These are phyloP conservation scores for Ricordea florida DNA, from an alignment of 92 coral and sea anemone genomes.

Conservation along the genomic window DNA sequence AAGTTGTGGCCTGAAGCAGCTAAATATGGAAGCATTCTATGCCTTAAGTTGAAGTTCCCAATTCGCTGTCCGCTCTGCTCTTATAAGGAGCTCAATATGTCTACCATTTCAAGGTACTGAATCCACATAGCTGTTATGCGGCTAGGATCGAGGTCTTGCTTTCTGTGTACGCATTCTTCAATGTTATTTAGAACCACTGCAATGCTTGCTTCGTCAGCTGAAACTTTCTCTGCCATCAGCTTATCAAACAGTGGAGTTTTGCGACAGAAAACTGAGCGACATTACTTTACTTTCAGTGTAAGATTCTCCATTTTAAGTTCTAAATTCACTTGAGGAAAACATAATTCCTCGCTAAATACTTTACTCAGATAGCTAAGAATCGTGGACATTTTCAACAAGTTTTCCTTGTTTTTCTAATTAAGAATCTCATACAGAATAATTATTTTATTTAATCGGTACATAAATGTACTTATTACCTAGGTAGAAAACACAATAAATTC, in stretches of 20 bases:
- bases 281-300: background rate
- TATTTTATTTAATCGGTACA: too few species aligned
- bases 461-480: too few species aligned
- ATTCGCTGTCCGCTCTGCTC: conserved; percentile 52
- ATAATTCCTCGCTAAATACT: too few species aligned
- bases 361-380: too few species aligned
- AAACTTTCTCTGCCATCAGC: conserved; percentile 13
- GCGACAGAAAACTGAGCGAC: background rate
- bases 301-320: background rate
- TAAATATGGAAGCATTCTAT: conserved; percentile 36
- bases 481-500: too few species aligned
- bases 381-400: too few species aligned
- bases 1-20: conserved; percentile 49
- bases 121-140: conserved; percentile 55
- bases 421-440: too few species aligned
- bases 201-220: conserved; percentile 15
- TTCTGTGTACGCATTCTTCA: conserved; percentile 8
- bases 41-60: conserved; percentile 48
- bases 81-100: conserved; percentile 32
- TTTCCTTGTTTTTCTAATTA: too few species aligned
- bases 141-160: background rate
- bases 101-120: conserved; percentile 57
- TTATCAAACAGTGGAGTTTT: background rate
- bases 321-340: too few species aligned
- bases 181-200: conserved; percentile 14